These are phyloP conservation scores for Coreius guichenoti DNA, from an alignment of 2,797 vertebrate species.

Conservation along the genomic window DNA sequence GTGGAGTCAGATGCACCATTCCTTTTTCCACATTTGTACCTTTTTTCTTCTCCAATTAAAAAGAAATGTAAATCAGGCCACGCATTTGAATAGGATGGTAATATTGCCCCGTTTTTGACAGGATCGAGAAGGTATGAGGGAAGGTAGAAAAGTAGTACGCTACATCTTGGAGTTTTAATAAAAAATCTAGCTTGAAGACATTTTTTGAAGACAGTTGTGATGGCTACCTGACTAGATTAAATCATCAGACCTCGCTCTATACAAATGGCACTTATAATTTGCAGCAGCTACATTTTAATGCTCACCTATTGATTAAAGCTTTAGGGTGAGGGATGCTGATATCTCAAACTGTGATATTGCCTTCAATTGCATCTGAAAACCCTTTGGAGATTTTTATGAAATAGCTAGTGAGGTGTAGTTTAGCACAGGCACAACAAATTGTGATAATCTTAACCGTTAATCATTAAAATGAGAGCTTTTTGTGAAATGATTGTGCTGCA, in stretches of 20 bases:
- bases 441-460: background rate
- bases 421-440: background rate
- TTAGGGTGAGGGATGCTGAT: background rate
- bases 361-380: background rate
- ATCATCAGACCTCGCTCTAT: background rate
- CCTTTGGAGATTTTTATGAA: background rate
- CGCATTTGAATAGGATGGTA: constrained; percentile 31
- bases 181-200: constrained; percentile 9
- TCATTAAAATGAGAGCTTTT: constrained; percentile 25
- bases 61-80: constrained; percentile 36
- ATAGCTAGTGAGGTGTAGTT: background rate
- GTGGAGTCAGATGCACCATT: background rate
- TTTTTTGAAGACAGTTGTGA: background rate
- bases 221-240: constrained; percentile 27
- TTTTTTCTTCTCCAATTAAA: constrained; percentile 42
- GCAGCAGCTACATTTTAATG: constrained; percentile 9
- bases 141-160: constrained; percentile 1
- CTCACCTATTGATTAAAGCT: constrained; percentile 19
- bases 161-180: constrained; percentile 29
- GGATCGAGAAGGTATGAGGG: constrained; percentile 1
- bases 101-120: constrained; percentile 36
- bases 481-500: background rate
- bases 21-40: background rate
- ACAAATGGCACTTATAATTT: constrained; percentile 30
- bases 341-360: background rate